These are phyloP conservation scores for Bombylius discolor DNA, from an alignment of 2,888 invertebrate genomes.

Conservation along the genomic window DNA sequence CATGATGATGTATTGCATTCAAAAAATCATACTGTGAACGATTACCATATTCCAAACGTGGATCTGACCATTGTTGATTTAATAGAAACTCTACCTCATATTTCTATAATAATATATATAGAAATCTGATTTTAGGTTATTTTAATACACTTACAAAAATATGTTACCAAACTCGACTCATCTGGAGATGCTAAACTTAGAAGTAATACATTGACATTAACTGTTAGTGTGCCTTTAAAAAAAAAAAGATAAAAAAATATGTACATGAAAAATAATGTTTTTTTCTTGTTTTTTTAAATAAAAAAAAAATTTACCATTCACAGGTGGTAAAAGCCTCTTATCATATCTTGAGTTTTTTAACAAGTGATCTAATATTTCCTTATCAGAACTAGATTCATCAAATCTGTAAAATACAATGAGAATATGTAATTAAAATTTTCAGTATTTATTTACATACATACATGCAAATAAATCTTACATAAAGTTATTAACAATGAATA, in stretches of 20 bases:
- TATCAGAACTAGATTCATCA: slow-evolving; percentile 84
- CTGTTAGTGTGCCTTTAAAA: slow-evolving; percentile 75
- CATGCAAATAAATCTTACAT: no score
- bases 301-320: slow-evolving; percentile 53
- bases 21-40: slow-evolving; percentile 76
- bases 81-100: slow-evolving; percentile 91
- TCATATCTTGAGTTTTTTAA: slow-evolving; percentile 80
- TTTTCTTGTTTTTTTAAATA: no score
- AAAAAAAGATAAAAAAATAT: not conserved
- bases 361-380: slow-evolving; percentile 83
- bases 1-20: slow-evolving; percentile 86
- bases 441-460: no score
- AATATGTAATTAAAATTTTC: not conserved
- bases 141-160: not conserved
- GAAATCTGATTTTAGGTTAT: not conserved
- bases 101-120: slow-evolving; percentile 52
- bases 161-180: slow-evolving; percentile 80
- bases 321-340: slow-evolving; percentile 82
- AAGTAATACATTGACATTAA: slow-evolving; percentile 86
- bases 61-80: slow-evolving; percentile 89
- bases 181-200: slow-evolving; percentile 90
- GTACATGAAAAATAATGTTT: not conserved
- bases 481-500: no score
- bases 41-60: slow-evolving; percentile 76
- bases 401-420: slow-evolving; percentile 44